These are phyloP conservation scores for Belgica antarctica DNA, from an alignment of 2,888 invertebrate genomes.

Conservation along the genomic window DNA sequence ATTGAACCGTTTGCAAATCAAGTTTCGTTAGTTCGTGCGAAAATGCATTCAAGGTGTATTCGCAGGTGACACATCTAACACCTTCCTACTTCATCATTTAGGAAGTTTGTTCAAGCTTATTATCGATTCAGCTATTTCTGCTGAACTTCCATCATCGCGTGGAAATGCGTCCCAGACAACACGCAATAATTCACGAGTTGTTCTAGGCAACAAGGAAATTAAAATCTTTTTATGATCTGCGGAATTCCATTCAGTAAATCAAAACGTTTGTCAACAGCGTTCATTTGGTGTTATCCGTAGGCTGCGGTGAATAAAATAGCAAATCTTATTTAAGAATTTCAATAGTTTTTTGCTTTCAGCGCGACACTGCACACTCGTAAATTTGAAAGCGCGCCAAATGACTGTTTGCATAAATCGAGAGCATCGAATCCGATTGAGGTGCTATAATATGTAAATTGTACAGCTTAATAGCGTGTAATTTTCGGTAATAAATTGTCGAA, in stretches of 20 bases:
- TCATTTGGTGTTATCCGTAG: conserved; percentile 6
- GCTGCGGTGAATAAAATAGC: background rate
- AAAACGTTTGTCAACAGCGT: background rate
- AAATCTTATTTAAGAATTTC: background rate
- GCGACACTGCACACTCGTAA: background rate
- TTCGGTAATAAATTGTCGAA: background rate
- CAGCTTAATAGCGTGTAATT: background rate
- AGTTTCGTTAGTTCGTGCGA: background rate
- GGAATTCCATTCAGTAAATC: background rate
- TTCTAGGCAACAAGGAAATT: background rate
- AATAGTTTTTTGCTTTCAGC: background rate
- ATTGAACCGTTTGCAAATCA: background rate
- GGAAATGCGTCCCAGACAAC: background rate
- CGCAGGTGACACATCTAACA: too few species aligned
- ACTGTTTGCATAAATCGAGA: background rate
- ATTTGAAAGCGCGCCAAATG: background rate
- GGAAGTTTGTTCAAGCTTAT: background rate
- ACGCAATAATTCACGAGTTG: background rate
- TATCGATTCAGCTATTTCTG: too few species aligned
- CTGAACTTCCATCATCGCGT: background rate
- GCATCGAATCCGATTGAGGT: background rate
- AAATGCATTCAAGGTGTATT: background rate
- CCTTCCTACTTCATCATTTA: background rate
- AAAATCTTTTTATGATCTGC: background rate
- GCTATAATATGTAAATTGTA: conserved; percentile 4